Base-by-base conservation (phyloP, 2,113 vertebrate genomes). In the Cheilinus undulatus region DNA sequence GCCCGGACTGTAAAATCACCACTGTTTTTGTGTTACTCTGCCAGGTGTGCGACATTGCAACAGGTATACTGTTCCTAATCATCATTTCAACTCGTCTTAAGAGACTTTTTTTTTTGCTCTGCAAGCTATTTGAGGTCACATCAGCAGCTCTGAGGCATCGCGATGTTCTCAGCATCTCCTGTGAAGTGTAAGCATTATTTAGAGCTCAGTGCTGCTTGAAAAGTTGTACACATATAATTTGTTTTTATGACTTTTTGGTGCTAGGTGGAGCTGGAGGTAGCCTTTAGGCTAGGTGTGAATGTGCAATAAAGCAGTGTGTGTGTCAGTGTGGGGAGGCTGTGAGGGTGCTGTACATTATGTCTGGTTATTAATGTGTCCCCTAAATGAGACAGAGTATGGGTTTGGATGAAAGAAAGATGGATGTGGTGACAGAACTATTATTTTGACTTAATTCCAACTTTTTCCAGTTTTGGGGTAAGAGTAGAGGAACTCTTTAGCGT, bases 261-360 rank as follows among this genome's bases (percentile, higher is more conserved):
- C 49, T 66, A 6, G 22, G n/a, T 23, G 59, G 34, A 73, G 58
- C 50, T 32, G 58, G n/a, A 61, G 38, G 12, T 71, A 67, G 65
- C 69, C 73, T 69, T 50, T 53, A 53, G 77, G 43, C 46, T 14
- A 66, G 36, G 59, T 74, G 64, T 62, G 73, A 65, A 69, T 52
- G 58, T 78, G 54, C 57, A 74, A 65, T 78, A 66, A 75, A 72
- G 50, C 53, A 43, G 22, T 36, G n/a, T 63, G 24, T 64, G 61
- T 42, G 64, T 17, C 22, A 15, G 23, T 32, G 36, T 60, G 12
- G 20, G 56, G 43, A 46, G 43, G 63, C 26, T 62, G 27, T 34
- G 20, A n/a, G 28, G 42, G 43, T 20, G 45, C 40, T 51, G 15
- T 45, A 52, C 46, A 38, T 67, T 53, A 80, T 32, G 26, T 66